Evolutionary conservation across 2,113 vertebrate species (phyloP).

Genomic region (Callipepla californica): DNA sequence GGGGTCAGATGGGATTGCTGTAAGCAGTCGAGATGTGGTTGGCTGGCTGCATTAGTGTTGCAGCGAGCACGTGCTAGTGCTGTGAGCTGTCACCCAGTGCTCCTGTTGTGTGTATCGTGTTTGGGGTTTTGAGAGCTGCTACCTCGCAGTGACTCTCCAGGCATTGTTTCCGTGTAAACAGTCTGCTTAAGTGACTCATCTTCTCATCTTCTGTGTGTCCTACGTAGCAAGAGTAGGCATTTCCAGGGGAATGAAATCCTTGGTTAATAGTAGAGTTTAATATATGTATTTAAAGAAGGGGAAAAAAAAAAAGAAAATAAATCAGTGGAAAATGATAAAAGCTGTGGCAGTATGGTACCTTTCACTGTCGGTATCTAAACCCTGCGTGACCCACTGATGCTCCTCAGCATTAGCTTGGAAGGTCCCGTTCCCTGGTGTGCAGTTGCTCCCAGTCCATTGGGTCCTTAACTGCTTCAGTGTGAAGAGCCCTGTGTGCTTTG

Average conservation of each 20-base stretch:
- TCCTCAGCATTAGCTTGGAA: neutral
- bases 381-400: fast-evolving
- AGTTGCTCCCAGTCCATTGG: neutral
- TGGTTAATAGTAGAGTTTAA: neutral
- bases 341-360: neutral
- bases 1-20: neutral
- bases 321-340: neutral
- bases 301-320: neutral
- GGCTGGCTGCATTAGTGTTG: neutral
- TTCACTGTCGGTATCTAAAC: no score
- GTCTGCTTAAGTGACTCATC: neutral
- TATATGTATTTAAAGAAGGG: neutral
- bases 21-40: neutral
- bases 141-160: neutral
- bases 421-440: neutral
- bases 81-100: neutral
- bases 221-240: neutral
- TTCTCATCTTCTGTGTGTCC: neutral
- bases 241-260: neutral
- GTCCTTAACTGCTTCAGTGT: neutral
- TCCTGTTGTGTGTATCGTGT: neutral
- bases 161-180: neutral
- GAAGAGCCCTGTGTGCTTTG: neutral
- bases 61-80: neutral
- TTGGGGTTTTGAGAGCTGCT: neutral